Evolutionary conservation across 2,797 vertebrate species (phyloP).

Genomic region (Amniataba percoides): DNA sequence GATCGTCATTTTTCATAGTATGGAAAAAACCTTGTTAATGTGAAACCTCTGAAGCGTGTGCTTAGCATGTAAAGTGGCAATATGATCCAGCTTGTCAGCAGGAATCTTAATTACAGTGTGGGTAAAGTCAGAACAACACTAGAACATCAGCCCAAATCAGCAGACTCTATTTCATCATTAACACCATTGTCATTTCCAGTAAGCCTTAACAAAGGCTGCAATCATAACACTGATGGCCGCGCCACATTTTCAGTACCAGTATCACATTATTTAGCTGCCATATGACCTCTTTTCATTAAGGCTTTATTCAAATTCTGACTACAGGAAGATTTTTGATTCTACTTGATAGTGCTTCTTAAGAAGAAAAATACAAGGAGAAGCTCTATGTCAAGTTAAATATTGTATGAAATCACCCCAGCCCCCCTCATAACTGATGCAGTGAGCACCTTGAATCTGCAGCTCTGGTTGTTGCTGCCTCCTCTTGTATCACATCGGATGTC

Average conservation of each 20-base stretch:
- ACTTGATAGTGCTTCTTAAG: not conserved
- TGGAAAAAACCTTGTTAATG: not conserved
- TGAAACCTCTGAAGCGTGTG: not conserved
- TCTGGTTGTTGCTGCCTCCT: not conserved
- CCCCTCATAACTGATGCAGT: constrained; percentile 3
- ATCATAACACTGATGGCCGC: not conserved
- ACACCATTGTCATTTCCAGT: constrained; percentile 1
- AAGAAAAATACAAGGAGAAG: not conserved
- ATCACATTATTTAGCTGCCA: not conserved
- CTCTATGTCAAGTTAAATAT: constrained; percentile 2
- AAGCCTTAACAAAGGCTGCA: constrained; percentile 8
- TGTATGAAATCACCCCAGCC: not conserved
- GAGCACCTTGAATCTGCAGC: constrained; percentile 30
- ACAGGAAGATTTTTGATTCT: not conserved
- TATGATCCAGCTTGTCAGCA: not conserved
- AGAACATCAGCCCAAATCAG: constrained; percentile 18
- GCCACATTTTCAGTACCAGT: not conserved
- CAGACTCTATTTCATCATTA: constrained; percentile 11
- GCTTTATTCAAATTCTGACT: constrained; percentile 5
- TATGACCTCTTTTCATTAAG: not conserved
- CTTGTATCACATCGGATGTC: not conserved
- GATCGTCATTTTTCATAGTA: not conserved
- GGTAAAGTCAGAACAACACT: constrained; percentile 13
- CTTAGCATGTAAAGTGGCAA: not conserved
- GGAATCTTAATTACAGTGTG: constrained; percentile 7